These are phyloP conservation scores for Acropternis orthonyx DNA, from an alignment of 2,797 vertebrate species.

Conservation along the genomic window DNA sequence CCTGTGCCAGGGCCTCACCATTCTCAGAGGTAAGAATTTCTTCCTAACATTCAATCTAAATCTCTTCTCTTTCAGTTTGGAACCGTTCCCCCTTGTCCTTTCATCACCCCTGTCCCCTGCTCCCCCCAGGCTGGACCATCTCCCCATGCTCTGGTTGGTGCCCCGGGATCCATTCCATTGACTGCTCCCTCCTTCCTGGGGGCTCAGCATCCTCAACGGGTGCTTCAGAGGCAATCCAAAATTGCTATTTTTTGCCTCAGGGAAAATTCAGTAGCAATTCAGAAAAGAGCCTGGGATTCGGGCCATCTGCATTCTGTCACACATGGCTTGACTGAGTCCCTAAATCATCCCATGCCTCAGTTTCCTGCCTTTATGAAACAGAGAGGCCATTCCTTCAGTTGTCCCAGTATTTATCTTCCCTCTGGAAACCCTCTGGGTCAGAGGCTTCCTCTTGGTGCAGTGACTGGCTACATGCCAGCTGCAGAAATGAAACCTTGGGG, in stretches of 20 bases:
- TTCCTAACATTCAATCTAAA: not conserved
- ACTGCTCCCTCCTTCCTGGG: not conserved
- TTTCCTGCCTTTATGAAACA: not conserved
- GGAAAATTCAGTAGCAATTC: conserved; percentile 35
- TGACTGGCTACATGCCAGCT: not conserved
- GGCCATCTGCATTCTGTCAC: conserved; percentile 27
- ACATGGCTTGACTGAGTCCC: not conserved
- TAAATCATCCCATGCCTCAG: not conserved
- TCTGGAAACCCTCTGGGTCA: not conserved
- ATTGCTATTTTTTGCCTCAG: conserved; percentile 27
- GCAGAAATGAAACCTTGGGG: not conserved
- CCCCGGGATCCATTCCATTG: not conserved
- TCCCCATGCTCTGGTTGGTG: not conserved
- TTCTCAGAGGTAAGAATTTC: not conserved
- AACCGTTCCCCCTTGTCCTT: not conserved
- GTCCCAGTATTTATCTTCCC: not conserved
- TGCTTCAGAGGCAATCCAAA: conserved; percentile 49
- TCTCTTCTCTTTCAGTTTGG: not conserved
- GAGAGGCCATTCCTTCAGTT: not conserved
- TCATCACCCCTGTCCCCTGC: not conserved
- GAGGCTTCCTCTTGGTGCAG: not conserved
- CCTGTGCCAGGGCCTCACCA: not conserved
- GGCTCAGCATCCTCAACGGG: not conserved
- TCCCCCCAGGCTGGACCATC: not conserved
- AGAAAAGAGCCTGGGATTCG: not conserved